Evolutionary conservation across 2,888 invertebrate genomes (phyloP).

Genomic region (Nymphalis urticae): DNA sequence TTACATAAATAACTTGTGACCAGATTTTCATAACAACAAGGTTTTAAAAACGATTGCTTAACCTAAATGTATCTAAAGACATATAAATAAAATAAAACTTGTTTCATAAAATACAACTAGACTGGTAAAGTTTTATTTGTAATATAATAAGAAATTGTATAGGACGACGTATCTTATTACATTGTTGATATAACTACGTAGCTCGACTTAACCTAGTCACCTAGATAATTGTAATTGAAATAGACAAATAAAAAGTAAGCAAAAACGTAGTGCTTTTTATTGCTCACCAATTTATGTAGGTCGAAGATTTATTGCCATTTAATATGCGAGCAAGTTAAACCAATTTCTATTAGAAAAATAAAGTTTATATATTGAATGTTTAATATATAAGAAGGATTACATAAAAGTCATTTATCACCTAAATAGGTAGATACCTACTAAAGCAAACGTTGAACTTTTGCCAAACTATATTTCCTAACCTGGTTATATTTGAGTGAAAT

Average conservation of each 20-base stretch:
- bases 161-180: conserved; percentile 1
- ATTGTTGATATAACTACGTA: conserved; percentile 9
- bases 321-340: conserved; percentile 9
- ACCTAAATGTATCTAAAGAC: background rate
- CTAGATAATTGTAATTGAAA: conserved; percentile 7
- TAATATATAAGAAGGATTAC: no score
- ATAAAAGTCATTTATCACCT: no score
- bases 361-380: background rate
- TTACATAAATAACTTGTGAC: background rate
- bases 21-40: background rate
- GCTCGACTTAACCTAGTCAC: conserved; percentile 15
- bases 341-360: background rate
- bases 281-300: conserved; percentile 10
- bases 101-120: background rate
- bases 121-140: background rate
- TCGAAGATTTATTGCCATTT: conserved; percentile 22
- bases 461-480: no score
- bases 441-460: no score
- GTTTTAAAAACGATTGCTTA: background rate
- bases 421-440: no score
- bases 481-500: no score
- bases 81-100: background rate
- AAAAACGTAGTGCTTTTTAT: conserved; percentile 11
- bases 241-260: conserved; percentile 6
- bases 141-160: conserved; percentile 1